Base-by-base conservation (phyloP, 2,797 vertebrate genomes). In the Enteromius trimaculatus region DNA sequence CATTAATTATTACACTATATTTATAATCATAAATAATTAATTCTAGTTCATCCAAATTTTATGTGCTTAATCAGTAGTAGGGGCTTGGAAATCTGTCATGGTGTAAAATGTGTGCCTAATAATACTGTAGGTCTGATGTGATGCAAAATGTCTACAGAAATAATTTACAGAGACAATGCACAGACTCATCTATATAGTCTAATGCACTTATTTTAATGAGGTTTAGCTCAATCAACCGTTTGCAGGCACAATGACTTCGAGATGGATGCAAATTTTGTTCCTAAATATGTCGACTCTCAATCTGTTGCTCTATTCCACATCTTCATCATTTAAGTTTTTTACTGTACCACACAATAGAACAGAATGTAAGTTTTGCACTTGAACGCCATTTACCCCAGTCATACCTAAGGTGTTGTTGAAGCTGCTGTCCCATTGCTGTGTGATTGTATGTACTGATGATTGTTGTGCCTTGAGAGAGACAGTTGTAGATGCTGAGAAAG, bases 361-460 rank as follows among this genome's bases (percentile, higher is more conserved):
- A 80, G 60, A 84, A 70, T 55, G 85, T 86, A 71, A 72, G 21
- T 69, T 86, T 84, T 84, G 79, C 79, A 86, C 84, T 80, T 14
- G 77, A 87, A 87, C 82, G 84, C 85, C 84, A 86, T 89, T 81
- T 84, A 82, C 64, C 9, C 44, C 14, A 47, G 66, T 42, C 70
- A 21, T 29, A 49, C 10, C 64, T 69, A 55, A 49, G 21, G 21
- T 75, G 14, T 77, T 53, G 5, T 83, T 75, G 23, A 80, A 85
- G 62, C 80, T 86, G 71, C 80, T 81, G 62, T 34, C 62, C 19
- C 4, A 29, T 81, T 79, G 17, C 70, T 55, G 58, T 87, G 49
- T n/a, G 47, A 10, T 42, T 85, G 47, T 81, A 37, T 86, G 47
- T 77, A 31, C 31, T 39, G 69, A 81, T 31, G 80, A 68, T 83